Base-by-base conservation (phyloP, 2,888 invertebrate species). In the Drosophila pseudotakahashii region DNA sequence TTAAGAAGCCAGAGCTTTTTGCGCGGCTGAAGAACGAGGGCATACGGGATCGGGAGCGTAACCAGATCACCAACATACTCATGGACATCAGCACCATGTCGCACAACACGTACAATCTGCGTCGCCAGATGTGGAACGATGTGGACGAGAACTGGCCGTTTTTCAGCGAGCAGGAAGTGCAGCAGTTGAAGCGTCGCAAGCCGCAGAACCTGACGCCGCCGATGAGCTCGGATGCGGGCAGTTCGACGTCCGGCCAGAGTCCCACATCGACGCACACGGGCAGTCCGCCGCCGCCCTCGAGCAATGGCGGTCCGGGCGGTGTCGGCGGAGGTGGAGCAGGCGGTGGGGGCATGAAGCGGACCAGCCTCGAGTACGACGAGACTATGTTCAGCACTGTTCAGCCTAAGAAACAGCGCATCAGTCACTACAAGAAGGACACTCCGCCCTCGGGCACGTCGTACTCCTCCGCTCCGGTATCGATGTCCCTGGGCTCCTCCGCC, bases 61-160 rank as follows among this genome's bases (percentile, higher is more conserved):
- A 94, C 90, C 93, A 94, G 83, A 94, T 98, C 90, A 95, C 94
- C 92, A 94, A 94, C 90, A 95, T 97, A 83, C 93, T 98, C 90
- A 95, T 95, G 88, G 95, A 96, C 91, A 95, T 98, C 82, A 95
- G 97, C 82, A 93, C 93, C 78, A 93, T 97, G 93, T 81, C 89
- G 45, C 96, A 98, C 93, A 98, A 98, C 93, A 95, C 96, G 90
- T 98, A 96, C 93, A 95, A 96, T 90, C 94, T 98, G 92, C 95
- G 96, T 88, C 95, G 96, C 90, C 95, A 96, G 90, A 94, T 96
- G 89, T 98, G 98, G 97, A 97, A 96, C 91, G 98, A 98, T 91
- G 97, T 98, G 78, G 96, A 97, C 87, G 97, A 97, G 90, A 96
- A 97, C 91, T 98, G 98, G 98, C 97, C 97, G 73, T 98, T 96